Base-by-base conservation (phyloP, 2,113 vertebrate species). In the Urocynchramus pylzowi region DNA sequence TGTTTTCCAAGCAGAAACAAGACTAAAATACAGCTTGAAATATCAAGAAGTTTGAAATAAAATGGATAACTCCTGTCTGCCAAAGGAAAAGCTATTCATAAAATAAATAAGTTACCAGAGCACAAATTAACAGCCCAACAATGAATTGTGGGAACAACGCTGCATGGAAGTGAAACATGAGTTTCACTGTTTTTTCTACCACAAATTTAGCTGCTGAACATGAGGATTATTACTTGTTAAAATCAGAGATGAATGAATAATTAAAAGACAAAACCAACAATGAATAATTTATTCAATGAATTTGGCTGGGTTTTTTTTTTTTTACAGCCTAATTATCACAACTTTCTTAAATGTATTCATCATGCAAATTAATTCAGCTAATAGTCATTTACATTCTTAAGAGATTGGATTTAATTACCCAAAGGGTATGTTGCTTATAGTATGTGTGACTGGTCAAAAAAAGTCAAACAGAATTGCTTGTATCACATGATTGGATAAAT, bases 211-310 rank as follows among this genome's bases (percentile, higher is more conserved):
- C 16, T 73, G 28, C 12, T 87, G 81, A 84, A 87, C 73, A 68
- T 71, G 69, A 86, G 39, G 30, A 33, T 80, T 90, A 50, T 65
- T 93, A 52, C 60, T 92, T 86, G 33, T 81, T 93, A 91, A 78
- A 85, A 89, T 94, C 28, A 83, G 78, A 95, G 59, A 24, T 89
- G 70, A 96, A 93, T 91, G 87, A 96, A 80, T 93, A 95, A 94
- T 93, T 95, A 89, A 86, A 76, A 82, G 24, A 16, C 56, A 92
- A 91, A 90, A 70, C 14, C 53, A 50, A 2, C 27, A 83, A 81
- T 67, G 50, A 93, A 89, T 94, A 93, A 96, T 93, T 94, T 95
- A 96, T 96, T 96, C 89, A 95, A 84, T 89, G 53, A 85, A 76
- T 87, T 91, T 95, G 8, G 12, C 39, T 78, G 63, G 10, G 6